Percentiles rank a stretch among this genome's conserved stretches.
Conservation (phyloP, 2,113 vertebrate genomes). For the Mormoops blainvillei region DNA sequence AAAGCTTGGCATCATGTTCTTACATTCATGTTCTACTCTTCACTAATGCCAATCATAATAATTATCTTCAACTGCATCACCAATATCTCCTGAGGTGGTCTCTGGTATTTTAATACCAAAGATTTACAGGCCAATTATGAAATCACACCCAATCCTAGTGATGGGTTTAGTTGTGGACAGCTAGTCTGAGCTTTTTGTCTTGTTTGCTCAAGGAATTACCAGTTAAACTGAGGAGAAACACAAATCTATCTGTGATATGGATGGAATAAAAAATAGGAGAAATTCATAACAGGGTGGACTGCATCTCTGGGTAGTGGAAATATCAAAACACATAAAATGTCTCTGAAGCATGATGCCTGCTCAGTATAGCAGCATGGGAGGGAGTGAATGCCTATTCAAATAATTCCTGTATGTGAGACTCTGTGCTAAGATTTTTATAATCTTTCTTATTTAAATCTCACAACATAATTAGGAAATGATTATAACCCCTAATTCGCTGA, state of each 20-base stretch:
- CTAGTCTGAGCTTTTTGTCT: background rate
- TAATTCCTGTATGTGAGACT: background rate
- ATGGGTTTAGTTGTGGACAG: background rate
- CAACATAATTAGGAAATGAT: background rate
- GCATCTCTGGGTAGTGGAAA: background rate
- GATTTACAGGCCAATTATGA: background rate
- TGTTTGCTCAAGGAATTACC: background rate
- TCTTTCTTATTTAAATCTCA: background rate
- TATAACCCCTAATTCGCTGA: background rate
- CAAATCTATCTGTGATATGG: background rate
- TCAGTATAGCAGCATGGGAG: background rate
- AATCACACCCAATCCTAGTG: background rate
- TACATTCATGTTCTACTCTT: background rate
- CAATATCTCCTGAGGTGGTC: background rate
- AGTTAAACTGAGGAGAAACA: background rate
- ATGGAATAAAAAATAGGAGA: background rate
- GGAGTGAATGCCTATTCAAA: background rate
- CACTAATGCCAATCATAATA: background rate
- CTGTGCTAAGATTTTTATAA: background rate
- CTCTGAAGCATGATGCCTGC: background rate
- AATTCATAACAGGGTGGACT: background rate
- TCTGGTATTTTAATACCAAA: background rate
- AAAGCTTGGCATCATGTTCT: background rate
- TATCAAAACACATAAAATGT: background rate
- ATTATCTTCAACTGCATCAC: background rate